Evolutionary conservation across 2,113 vertebrate genomes (phyloP), one percentile per base, ranked within the genome.

Genomic region (Orientallactaga bullata): DNA sequence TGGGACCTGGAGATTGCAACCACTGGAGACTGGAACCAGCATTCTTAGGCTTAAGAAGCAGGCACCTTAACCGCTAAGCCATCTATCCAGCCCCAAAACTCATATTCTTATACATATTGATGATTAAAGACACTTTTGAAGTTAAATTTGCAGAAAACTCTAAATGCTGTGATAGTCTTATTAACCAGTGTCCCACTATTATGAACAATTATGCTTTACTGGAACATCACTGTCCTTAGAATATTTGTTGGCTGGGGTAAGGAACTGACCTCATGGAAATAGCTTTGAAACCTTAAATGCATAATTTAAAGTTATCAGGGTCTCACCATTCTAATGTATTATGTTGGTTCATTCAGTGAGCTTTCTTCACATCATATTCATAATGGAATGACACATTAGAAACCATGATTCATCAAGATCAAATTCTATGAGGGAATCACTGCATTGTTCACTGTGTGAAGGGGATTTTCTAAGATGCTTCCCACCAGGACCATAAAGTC

Each of bases 111-210:
- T 42, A 63, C 47, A 58, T 35, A 47, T 47, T 30, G 51, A 32
- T 23, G 76, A 35, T 15, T 73, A 3, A 28, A 42, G 24, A 3
- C 13, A 84, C 30, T 91, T 84, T 72, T 72, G n/a, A 74, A 17
- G 20, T 47, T 69, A 73, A 2, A 24, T 79, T 90, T 92, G 92
- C 72, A 63, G 35, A 78, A 93, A 60, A 76, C 30, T 76, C 11
- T 71, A 39, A 88, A 83, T 39, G 24, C 2, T 16, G 66, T 3
- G 0, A 12, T 35, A 55, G 20, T 39, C 26, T 65, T 35, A 8
- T 71, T 81, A 26, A 28, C 20, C 0, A 39, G 30, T 39, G 90
- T 58, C 69, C 18, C 26, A n/a, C n/a, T 73, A 71, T 76, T 47
- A 7, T 17, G 17, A 23, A 4, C 39, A 51, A 63, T 12, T 74